Conservation (phyloP, 2,797 vertebrate genomes). For the Streptopelia turtur region DNA sequence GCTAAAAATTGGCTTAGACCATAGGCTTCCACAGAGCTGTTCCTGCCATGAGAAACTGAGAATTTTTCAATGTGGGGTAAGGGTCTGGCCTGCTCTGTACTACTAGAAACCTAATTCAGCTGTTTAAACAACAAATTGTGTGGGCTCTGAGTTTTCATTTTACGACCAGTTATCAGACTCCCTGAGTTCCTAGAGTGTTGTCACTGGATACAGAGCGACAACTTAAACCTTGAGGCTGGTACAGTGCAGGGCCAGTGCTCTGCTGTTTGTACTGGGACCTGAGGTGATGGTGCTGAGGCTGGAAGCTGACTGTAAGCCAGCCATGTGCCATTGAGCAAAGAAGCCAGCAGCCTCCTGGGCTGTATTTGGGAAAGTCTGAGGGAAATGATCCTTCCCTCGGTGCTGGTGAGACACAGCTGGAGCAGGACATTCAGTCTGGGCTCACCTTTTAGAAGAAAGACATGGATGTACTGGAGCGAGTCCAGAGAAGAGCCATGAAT, state of each 20-base stretch:
- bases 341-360: not conserved
- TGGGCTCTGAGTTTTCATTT: not conserved
- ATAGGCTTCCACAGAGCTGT: not conserved
- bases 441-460: not conserved
- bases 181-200: not conserved
- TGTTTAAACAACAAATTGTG: not conserved
- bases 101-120: not conserved
- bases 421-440: not conserved
- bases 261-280: not conserved
- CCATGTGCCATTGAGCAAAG: not conserved
- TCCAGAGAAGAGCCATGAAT: not conserved
- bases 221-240: not conserved
- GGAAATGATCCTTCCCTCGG: not conserved
- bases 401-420: not conserved
- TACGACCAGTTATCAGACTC: not conserved
- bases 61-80: not conserved
- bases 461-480: not conserved
- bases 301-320: not conserved
- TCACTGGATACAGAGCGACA: not conserved
- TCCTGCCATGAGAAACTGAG: not conserved
- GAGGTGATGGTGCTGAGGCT: not conserved
- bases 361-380: not conserved
- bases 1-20: not conserved
- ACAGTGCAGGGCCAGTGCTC: not conserved
- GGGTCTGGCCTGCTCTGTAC: not conserved